These are phyloP conservation scores for Fringilla coelebs DNA, from an alignment of 2,797 vertebrate species.

Conservation along the genomic window DNA sequence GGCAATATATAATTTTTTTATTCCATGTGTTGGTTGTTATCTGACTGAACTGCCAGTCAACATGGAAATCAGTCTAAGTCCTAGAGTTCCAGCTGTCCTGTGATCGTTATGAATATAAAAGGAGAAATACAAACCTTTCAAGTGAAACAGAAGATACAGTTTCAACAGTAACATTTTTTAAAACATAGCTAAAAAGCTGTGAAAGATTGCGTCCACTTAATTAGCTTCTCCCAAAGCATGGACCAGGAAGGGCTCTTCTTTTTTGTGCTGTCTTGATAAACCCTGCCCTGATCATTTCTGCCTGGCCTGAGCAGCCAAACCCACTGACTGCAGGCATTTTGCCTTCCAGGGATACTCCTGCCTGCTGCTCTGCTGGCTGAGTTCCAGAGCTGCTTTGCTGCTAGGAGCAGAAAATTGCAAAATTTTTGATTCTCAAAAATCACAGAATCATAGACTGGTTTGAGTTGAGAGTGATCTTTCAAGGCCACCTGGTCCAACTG, in stretches of 20 bases:
- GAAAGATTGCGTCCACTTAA: not conserved
- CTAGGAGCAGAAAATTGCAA: not conserved
- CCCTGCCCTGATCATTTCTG: not conserved
- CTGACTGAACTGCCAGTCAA: not conserved
- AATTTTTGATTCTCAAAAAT: not conserved
- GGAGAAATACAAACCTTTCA: not conserved
- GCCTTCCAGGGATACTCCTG: not conserved
- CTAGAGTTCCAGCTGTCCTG: not conserved
- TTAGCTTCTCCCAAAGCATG: not conserved
- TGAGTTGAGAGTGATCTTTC: not conserved
- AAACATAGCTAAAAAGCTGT: not conserved
- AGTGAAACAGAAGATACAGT: not conserved
- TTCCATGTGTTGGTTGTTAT: not conserved
- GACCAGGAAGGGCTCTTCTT: not conserved
- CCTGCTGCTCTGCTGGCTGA: not conserved
- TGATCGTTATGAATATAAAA: not conserved
- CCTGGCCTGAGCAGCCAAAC: not conserved
- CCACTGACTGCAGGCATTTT: not conserved
- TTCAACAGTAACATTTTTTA: not conserved
- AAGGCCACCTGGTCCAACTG: not conserved
- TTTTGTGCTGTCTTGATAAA: not conserved
- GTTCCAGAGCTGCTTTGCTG: not conserved
- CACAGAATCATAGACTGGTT: not conserved
- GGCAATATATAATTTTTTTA: not conserved
- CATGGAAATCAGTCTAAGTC: not conserved